Percentiles rank a stretch among this genome's conserved stretches.
Conservation (phyloP, 2,888 invertebrate species). For the Mesorhabditis spiculigera region DNA sequence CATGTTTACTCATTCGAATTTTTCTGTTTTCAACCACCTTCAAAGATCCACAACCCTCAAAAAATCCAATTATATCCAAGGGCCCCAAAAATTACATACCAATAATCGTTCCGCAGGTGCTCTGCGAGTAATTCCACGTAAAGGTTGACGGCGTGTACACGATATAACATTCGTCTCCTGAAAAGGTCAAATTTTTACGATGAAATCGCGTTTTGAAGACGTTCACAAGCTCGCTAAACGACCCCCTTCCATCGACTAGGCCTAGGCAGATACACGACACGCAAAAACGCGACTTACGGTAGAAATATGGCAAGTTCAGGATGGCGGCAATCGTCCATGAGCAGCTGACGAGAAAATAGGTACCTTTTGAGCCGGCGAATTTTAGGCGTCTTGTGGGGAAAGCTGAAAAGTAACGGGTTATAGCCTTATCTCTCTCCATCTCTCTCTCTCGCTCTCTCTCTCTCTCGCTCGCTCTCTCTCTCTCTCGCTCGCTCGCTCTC, state of each 20-base stretch:
- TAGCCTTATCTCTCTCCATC: no score
- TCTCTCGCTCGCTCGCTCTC: no score
- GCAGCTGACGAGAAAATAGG: background rate
- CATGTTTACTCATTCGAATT: no score
- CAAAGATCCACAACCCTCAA: no score
- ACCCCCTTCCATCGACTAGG: background rate
- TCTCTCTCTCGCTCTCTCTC: no score
- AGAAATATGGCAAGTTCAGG: background rate
- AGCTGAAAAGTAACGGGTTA: background rate
- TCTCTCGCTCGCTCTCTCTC: no score
- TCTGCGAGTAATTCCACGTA: background rate
- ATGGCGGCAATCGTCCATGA: slow-evolving; percentile 6
- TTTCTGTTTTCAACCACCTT: no score
- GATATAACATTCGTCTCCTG: background rate
- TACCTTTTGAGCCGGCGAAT: background rate
- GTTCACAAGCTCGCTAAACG: no score
- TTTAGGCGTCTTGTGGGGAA: background rate
- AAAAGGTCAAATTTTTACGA: background rate
- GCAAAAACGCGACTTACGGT: background rate
- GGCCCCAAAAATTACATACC: background rate
- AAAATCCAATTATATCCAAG: no score
- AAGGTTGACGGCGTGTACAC: background rate
- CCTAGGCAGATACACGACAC: background rate
- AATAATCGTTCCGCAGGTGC: slow-evolving; percentile 1
- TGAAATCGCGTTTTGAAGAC: background rate